phyloP scores from a whole-genome alignment of 2,797 vertebrate genomes.

The Anableps anableps region DNA sequence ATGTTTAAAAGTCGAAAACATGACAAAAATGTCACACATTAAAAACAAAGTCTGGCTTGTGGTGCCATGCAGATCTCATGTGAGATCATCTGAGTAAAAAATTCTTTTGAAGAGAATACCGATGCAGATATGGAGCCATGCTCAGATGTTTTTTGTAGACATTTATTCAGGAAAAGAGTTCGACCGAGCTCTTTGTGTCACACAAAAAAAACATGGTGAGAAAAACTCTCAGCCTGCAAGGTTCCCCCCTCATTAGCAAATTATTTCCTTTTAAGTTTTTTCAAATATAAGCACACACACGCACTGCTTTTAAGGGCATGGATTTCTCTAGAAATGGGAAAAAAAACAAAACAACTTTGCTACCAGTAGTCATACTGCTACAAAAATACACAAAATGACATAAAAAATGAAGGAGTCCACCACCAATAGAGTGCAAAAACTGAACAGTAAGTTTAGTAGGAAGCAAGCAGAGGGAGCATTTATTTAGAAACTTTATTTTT shows the following conservation, averaged over 20 bases:
- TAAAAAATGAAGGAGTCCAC: constrained; percentile 60
- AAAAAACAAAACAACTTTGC: constrained; percentile 53
- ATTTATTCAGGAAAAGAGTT: constrained; percentile 86
- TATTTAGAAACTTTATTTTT: constrained; percentile 87
- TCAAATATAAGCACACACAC: constrained; percentile 65
- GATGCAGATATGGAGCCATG: constrained; percentile 71
- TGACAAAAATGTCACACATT: background rate
- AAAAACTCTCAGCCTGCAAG: constrained; percentile 87
- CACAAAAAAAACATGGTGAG: constrained; percentile 78
- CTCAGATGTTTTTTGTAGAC: constrained; percentile 71
- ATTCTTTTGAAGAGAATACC: constrained; percentile 24
- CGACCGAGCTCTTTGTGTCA: constrained; percentile 77
- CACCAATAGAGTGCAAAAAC: constrained; percentile 75
- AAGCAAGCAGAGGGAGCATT: constrained; percentile 83
- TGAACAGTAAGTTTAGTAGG: constrained; percentile 58
- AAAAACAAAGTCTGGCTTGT: background rate
- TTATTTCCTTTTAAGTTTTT: constrained; percentile 66
- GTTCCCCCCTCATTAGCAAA: constrained; percentile 74
- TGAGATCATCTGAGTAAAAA: constrained; percentile 32
- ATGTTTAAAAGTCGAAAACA: background rate
- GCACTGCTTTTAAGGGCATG: constrained; percentile 44
- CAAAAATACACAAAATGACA: constrained; percentile 43
- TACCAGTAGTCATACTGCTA: constrained; percentile 56
- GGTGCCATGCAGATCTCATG: background rate
- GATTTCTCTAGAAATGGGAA: constrained; percentile 36